Evolutionary conservation across 2,797 vertebrate species (phyloP).

Genomic region (Spinibarbus caldwelli): DNA sequence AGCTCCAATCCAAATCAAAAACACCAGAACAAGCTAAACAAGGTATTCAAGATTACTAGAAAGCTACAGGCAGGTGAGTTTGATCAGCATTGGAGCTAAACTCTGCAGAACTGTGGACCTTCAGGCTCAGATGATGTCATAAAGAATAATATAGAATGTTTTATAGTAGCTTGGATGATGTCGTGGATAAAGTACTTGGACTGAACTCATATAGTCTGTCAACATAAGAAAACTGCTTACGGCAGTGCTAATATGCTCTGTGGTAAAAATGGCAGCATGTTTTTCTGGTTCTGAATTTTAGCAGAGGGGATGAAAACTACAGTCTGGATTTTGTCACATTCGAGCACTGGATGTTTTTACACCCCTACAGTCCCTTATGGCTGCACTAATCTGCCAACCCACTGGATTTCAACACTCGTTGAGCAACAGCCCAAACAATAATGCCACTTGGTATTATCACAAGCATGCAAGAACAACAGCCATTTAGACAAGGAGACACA

Average conservation of each 20-base stretch:
- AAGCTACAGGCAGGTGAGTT: not conserved
- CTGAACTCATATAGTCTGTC: not conserved
- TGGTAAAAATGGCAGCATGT: not conserved
- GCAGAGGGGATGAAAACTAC: slow-evolving; percentile 62
- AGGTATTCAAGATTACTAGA: not conserved
- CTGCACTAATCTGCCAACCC: slow-evolving; percentile 62
- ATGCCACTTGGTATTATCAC: slow-evolving; percentile 14
- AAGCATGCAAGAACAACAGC: slow-evolving; percentile 14
- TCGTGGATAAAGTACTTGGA: not conserved
- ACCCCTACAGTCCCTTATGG: slow-evolving; percentile 64
- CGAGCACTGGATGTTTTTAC: slow-evolving; percentile 71
- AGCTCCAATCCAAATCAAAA: not conserved
- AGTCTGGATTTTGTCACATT: slow-evolving; percentile 71
- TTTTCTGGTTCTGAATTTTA: not conserved
- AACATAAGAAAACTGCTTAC: slow-evolving; percentile 10
- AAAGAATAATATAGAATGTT: not conserved
- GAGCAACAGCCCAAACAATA: slow-evolving; percentile 33
- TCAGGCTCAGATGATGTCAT: not conserved
- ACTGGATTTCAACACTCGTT: slow-evolving; percentile 7
- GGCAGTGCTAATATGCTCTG: not conserved
- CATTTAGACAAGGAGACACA: slow-evolving; percentile 68
- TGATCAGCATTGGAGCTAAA: not conserved
- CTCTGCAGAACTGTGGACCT: not conserved
- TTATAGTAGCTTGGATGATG: not conserved
- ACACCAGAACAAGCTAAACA: not conserved